Evolutionary conservation across 92 coral and sea anemone species (phyloP), one percentile per base, ranked within the genome.

Genomic region (Parazoanthus darwini): DNA sequence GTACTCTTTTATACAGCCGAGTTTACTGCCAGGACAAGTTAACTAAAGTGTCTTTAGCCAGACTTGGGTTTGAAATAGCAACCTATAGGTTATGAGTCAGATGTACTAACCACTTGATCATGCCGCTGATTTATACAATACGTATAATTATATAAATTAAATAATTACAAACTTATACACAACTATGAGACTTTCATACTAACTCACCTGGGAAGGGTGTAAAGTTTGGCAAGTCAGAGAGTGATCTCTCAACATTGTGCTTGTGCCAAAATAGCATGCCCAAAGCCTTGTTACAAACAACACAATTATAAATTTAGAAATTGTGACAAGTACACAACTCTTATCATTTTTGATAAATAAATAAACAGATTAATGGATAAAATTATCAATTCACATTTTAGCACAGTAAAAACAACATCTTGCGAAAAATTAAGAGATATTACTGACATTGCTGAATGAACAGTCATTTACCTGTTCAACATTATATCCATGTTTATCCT

Each of bases 241-340:
- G 90, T 26, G 99, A 97, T 80, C 93, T 94, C 35, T 96, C 98
- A 80, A 97, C 92, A 86, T 95, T 97, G 82, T 97, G 99, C 70
- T 97, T 97, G 88, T 97, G 99, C 99, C 99, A 97, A 85, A 97
- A 97, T 71, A 97, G 85, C 99, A 97, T 97, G 46, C 99, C 99
- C 23, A 97, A 93, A 29, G 99, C 99, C 99, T 97, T 1, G 38
- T n/a, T 26, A 92, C 5, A 90, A 50, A 82, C 56, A 63, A 75
- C 73, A 72, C 3, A 39, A 2, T 39, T 2, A 39, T 39, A 42
- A 42, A 8, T 33, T 50, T 54, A 5, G 8, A 6, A 10, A 73
- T 29, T 20, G 16, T 66, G 56, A 42, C 7, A 37, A 72, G 38
- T 14, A 6, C 79, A 56, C 56, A 23, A 20, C 1, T 39, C 42